These are phyloP conservation scores for Albula glossodonta DNA, from an alignment of 2,113 vertebrate species.

Conservation along the genomic window DNA sequence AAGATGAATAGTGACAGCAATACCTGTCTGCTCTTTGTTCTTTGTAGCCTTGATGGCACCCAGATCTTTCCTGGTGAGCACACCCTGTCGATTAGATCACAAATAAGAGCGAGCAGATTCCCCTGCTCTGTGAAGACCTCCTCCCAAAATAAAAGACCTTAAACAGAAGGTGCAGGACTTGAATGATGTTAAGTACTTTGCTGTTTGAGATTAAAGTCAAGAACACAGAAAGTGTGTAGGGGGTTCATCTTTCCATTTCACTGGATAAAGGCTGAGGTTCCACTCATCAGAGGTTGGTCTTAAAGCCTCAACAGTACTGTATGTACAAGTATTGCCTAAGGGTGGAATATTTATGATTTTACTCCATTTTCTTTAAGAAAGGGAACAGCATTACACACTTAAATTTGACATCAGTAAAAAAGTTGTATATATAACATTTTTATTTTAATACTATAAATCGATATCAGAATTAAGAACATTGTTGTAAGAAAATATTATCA, in stretches of 20 bases:
- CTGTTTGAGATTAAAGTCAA: background rate
- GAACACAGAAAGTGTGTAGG: background rate
- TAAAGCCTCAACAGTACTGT: background rate
- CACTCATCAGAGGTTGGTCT: background rate
- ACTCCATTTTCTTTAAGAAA: background rate
- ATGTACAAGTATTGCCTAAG: background rate
- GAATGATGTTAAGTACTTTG: background rate
- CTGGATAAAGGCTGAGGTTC: background rate
- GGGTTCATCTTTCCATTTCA: background rate
- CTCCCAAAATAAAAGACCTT: background rate
- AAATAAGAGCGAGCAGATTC: background rate
- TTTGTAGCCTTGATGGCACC: background rate
- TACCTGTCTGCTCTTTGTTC: background rate
- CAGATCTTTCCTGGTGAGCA: background rate
- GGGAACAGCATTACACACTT: background rate
- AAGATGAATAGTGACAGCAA: background rate
- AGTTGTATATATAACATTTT: background rate
- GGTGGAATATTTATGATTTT: background rate
- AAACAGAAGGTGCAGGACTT: background rate
- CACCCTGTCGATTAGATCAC: background rate
- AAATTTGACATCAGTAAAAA: background rate
- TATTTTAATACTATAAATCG: no score
- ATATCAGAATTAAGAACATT: background rate
- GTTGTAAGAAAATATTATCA: background rate
- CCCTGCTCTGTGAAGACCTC: background rate